Conservation (phyloP, 2,113 vertebrate genomes). For the Struthidea cinerea region DNA sequence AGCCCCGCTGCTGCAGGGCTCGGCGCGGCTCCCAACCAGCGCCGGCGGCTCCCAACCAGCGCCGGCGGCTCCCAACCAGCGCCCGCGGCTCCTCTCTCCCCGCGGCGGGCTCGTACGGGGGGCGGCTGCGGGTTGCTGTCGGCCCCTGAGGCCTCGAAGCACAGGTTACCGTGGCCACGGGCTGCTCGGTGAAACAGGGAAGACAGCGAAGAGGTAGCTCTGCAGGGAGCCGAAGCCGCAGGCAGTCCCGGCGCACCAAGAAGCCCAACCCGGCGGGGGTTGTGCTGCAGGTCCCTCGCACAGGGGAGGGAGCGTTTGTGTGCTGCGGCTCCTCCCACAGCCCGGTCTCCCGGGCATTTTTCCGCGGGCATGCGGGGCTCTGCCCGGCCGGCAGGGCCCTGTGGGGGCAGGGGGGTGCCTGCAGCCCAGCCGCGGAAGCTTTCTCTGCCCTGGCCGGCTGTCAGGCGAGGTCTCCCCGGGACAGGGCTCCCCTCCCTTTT, state of each 20-base stretch:
- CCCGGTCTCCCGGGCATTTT: too few relatives aligned
- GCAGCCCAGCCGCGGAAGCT: fast-evolving
- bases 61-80: too few relatives aligned
- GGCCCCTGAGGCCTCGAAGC: neutral
- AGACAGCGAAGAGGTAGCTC: neutral
- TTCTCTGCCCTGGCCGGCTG: neutral
- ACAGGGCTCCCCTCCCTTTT: neutral
- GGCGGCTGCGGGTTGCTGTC: neutral
- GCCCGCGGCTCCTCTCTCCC: neutral
- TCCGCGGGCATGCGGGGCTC: neutral
- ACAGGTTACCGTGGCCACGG: neutral
- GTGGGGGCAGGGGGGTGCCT: neutral
- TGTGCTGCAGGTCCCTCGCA: neutral
- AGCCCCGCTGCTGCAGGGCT: neutral
- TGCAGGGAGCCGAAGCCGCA: neutral
- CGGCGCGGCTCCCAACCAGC: neutral
- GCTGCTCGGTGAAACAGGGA: neutral
- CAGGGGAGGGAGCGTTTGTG: neutral
- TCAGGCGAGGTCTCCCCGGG: neutral
- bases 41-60: too few relatives aligned
- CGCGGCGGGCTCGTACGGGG: neutral
- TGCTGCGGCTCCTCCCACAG: neutral
- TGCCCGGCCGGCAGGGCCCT: neutral
- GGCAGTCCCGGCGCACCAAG: neutral
- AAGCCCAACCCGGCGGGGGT: neutral